phyloP scores from a whole-genome alignment of 2,888 invertebrate species.

The Drosophila suboccidentalis region DNA sequence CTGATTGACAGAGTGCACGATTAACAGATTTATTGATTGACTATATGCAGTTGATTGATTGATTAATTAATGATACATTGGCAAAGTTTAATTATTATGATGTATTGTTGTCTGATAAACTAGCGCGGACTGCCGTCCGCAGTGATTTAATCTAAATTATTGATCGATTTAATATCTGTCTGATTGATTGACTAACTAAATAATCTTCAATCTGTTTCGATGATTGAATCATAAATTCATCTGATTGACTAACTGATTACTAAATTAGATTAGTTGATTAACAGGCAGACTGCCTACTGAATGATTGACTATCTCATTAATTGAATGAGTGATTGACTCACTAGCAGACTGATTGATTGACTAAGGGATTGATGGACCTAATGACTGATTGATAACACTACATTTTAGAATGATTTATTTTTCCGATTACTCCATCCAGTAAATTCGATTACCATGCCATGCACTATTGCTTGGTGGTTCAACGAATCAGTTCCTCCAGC shows the following conservation, averaged over 20 bases:
- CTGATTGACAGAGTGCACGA: neutral
- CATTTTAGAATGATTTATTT: neutral
- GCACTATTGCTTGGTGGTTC: conserved; percentile 84
- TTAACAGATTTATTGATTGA: neutral
- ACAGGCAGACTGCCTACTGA: neutral
- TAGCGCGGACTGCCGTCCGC: no score
- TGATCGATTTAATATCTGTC: no score
- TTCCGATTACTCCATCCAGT: conserved; percentile 50
- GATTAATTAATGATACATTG: no score
- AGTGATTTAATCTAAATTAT: no score
- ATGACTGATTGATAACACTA: neutral
- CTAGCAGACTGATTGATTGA: neutral
- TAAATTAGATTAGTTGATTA: neutral
- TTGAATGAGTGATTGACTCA: neutral
- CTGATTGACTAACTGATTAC: neutral
- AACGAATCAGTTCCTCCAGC: conserved; percentile 65
- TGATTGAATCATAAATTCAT: neutral
- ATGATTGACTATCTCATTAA: neutral
- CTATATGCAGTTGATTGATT: no score
- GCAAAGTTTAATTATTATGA: no score
- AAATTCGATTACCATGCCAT: conserved; percentile 85
- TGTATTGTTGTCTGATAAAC: no score
- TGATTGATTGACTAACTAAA: no score
- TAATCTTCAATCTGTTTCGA: no score
- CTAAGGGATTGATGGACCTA: neutral